Evolutionary conservation across 2,113 vertebrate genomes (phyloP).

Genomic region (Oncorhynchus tshawytscha): DNA sequence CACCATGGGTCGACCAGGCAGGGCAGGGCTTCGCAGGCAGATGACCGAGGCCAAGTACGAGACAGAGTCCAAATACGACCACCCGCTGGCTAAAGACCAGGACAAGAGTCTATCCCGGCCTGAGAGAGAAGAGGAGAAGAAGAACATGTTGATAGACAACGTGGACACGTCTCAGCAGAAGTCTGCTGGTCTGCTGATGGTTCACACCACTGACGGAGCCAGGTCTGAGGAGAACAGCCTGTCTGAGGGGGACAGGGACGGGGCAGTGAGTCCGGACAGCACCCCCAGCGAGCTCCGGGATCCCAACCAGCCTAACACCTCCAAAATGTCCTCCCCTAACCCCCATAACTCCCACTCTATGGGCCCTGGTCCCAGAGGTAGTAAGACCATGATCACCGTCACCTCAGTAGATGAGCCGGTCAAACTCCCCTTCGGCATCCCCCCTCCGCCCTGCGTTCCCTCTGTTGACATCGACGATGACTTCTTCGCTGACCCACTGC

Average conservation of each 20-base stretch:
- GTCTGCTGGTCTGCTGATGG: conserved; percentile 85
- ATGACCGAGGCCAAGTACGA: conserved; percentile 71
- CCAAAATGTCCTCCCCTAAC: conserved; percentile 47
- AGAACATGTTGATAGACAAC: conserved; percentile 80
- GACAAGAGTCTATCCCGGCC: conserved; percentile 49
- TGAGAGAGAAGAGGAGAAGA: conserved; percentile 67
- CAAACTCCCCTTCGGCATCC: conserved; percentile 85
- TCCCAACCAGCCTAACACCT: conserved; percentile 60
- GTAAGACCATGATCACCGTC: conserved; percentile 79
- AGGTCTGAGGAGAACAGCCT: conserved; percentile 57
- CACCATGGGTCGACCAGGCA: conserved; percentile 69
- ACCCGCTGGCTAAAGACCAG: conserved; percentile 69
- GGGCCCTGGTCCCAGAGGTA: conserved; percentile 1
- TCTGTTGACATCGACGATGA: conserved; percentile 89
- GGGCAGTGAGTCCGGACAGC: conserved; percentile 54
- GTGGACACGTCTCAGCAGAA: conserved; percentile 85
- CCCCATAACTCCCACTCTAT: conserved; percentile 57
- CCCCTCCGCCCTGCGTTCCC: conserved; percentile 81
- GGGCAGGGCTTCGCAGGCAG: conserved; percentile 76
- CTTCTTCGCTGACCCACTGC: conserved; percentile 85
- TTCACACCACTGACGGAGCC: conserved; percentile 67
- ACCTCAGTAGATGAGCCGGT: conserved; percentile 84
- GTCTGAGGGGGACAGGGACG: conserved; percentile 65
- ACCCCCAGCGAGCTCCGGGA: conserved; percentile 62
- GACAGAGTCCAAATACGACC: conserved; percentile 80